These are phyloP conservation scores for Pardalotus punctatus DNA, from an alignment of 2,113 vertebrate species.

Conservation along the genomic window DNA sequence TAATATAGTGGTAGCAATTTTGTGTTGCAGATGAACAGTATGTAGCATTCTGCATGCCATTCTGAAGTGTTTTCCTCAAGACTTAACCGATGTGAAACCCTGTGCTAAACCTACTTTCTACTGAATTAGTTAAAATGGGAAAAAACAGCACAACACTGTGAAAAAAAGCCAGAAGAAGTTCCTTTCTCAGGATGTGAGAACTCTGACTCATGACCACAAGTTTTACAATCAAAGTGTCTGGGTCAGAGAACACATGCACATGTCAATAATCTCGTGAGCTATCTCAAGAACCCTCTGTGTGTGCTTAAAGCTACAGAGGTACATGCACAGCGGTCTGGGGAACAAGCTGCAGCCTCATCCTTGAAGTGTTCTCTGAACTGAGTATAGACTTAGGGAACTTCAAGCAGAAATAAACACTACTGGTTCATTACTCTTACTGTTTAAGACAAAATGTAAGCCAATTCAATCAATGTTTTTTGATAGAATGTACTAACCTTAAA, in stretches of 20 bases:
- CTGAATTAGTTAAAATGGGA: neutral
- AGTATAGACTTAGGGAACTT: neutral
- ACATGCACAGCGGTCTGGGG: neutral
- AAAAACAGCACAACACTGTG: neutral
- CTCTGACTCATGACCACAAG: neutral
- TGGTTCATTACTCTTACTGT: too few relatives aligned
- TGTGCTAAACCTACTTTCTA: neutral
- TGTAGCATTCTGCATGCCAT: neutral
- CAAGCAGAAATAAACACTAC: neutral
- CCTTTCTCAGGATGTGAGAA: neutral
- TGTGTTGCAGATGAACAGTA: neutral
- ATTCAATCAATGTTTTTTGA: accelerated
- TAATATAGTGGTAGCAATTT: neutral
- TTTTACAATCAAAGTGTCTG: neutral
- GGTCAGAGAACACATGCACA: neutral
- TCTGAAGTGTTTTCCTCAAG: neutral
- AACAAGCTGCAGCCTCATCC: neutral
- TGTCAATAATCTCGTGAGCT: neutral
- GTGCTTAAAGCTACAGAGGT: neutral
- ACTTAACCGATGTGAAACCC: neutral
- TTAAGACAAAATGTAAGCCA: neutral
- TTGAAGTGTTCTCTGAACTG: neutral
- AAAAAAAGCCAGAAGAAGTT: neutral
- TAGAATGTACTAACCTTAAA: neutral
- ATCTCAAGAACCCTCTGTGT: accelerated